phyloP scores from a whole-genome alignment of 2,888 invertebrate species.

The Tuta absoluta region DNA sequence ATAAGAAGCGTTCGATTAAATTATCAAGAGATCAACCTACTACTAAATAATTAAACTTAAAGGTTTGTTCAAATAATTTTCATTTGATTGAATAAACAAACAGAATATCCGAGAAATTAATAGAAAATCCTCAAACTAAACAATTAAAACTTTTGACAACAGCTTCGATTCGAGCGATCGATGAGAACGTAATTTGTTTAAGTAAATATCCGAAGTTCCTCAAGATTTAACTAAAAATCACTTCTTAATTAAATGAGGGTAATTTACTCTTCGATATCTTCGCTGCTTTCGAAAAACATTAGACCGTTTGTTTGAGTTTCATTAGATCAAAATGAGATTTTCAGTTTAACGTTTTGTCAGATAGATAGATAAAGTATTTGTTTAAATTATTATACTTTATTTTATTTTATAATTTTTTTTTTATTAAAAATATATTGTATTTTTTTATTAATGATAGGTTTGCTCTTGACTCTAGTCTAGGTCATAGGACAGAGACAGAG shows the following conservation, averaged over 20 bases:
- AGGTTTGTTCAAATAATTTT: background rate
- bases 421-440: too few relatives aligned
- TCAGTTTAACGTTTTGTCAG: background rate
- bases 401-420: too few relatives aligned
- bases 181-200: constrained; percentile 22
- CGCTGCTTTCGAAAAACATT: background rate
- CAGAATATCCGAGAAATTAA: background rate
- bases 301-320: background rate
- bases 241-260: constrained; percentile 17
- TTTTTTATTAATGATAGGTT: too few relatives aligned
- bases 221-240: constrained; percentile 19
- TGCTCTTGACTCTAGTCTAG: too few relatives aligned
- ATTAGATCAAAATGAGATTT: background rate
- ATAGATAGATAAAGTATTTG: too few relatives aligned
- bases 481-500: too few relatives aligned
- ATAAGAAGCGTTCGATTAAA: too few relatives aligned
- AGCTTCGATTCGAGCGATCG: constrained; percentile 13
- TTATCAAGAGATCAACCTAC: background rate
- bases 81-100: background rate
- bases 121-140: constrained; percentile 5
- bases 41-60: background rate
- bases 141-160: constrained; percentile 20
- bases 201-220: constrained; percentile 12
- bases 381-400: too few relatives aligned
- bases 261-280: background rate